phyloP scores from a whole-genome alignment of 2,797 vertebrate species.

The Pseudomugil tenellus region DNA sequence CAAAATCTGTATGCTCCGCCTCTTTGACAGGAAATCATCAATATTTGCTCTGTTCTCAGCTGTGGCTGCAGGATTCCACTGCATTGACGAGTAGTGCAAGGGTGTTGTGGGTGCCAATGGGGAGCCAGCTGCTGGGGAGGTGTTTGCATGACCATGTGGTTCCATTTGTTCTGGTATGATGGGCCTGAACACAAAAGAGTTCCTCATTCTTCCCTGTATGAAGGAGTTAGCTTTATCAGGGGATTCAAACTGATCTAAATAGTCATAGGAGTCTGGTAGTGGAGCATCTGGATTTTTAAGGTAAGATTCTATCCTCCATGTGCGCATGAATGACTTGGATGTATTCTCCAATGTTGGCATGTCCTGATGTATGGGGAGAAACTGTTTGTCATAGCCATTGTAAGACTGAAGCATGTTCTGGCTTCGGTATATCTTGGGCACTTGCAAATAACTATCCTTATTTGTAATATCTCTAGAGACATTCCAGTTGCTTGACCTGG shows the following conservation, averaged over 20 bases:
- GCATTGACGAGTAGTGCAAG: constrained; percentile 70
- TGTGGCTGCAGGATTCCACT: constrained; percentile 65
- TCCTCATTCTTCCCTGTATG: constrained; percentile 86
- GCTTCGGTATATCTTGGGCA: constrained; percentile 80
- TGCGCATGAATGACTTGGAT: constrained; percentile 90
- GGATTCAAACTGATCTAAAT: constrained; percentile 83
- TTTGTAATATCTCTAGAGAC: constrained; percentile 83
- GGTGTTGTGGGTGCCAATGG: constrained; percentile 48
- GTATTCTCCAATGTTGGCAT: constrained; percentile 90
- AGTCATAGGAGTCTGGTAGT: constrained; percentile 78
- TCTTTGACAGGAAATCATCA: constrained; percentile 83
- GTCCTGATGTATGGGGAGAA: constrained; percentile 87
- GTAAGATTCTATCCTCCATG: constrained; percentile 93
- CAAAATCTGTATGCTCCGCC: constrained; percentile 86
- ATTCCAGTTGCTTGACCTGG: constrained; percentile 85
- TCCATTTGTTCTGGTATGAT: constrained; percentile 90
- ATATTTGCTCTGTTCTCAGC: constrained; percentile 57
- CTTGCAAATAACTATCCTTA: constrained; percentile 79
- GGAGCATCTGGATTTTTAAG: constrained; percentile 87
- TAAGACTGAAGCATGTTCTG: constrained; percentile 87
- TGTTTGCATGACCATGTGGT: constrained; percentile 83
- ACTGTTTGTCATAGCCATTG: constrained; percentile 87
- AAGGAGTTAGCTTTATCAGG: constrained; percentile 81
- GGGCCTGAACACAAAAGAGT: constrained; percentile 88
- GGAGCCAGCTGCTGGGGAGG: constrained; percentile 79